Conservation (phyloP, 2,113 vertebrate species). For the Chamaea fasciata region DNA sequence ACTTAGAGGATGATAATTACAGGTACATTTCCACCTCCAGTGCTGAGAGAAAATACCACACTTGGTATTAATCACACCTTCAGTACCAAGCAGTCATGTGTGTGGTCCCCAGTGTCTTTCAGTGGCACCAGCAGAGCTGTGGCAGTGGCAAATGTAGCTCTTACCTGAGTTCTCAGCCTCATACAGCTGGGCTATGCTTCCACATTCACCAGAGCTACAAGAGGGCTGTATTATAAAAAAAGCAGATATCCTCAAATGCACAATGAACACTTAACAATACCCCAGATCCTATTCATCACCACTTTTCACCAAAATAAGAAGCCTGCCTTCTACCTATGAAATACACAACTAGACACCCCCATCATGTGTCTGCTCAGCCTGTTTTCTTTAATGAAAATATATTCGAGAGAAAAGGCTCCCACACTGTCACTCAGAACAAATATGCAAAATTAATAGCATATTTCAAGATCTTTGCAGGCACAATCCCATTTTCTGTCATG, state of each 20-base stretch:
- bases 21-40: conserved; percentile 21
- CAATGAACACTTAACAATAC: not conserved
- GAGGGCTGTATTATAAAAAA: not conserved
- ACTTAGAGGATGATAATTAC: not conserved
- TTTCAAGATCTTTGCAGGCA: not conserved
- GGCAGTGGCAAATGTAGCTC: not conserved
- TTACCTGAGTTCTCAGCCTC: not conserved
- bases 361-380: not conserved
- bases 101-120: not conserved
- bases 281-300: not conserved
- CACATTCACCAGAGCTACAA: not conserved
- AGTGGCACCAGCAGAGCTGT: not conserved
- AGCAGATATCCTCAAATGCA: not conserved
- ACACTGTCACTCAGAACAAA: not conserved
- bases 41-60: not conserved
- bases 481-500: not conserved
- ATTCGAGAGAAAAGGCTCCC: not conserved
- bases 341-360: not conserved
- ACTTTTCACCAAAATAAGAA: not conserved
- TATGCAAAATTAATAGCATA: not conserved
- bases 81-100: not conserved
- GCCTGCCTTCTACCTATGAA: not conserved
- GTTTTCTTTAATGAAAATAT: not conserved
- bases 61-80: not conserved
- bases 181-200: not conserved